Conservation (phyloP, 2,113 vertebrate species). For the Climacteris rufus region DNA sequence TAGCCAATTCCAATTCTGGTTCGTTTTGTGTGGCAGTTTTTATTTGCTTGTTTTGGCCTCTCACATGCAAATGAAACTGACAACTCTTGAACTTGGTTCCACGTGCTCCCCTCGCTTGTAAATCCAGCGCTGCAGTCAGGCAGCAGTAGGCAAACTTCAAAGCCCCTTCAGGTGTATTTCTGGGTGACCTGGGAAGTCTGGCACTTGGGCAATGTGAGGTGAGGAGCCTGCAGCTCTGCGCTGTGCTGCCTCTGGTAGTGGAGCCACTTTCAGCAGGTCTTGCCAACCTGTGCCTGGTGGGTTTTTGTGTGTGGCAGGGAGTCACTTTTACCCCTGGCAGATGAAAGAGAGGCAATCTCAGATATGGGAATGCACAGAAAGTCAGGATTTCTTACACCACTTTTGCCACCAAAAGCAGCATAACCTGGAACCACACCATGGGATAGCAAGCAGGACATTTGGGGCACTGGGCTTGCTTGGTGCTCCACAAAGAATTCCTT, state of each 20-base stretch:
- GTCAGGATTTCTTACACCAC: not conserved
- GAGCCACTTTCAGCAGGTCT: not conserved
- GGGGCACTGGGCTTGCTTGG: not conserved
- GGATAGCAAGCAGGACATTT: not conserved
- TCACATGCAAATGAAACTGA: constrained; percentile 52
- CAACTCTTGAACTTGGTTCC: constrained; percentile 11
- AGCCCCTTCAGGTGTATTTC: not conserved
- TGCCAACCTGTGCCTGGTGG: not conserved
- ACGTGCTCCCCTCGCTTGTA: not conserved
- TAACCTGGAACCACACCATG: not conserved
- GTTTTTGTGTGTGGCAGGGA: not conserved
- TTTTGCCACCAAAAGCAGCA: not conserved
- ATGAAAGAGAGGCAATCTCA: not conserved
- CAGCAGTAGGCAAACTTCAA: not conserved
- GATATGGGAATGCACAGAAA: fast-evolving
- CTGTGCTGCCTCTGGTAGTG: not conserved
- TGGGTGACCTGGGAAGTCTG: not conserved
- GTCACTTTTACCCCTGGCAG: not conserved
- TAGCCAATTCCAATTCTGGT: constrained; percentile 57
- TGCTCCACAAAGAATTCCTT: not conserved
- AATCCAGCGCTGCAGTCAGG: not conserved
- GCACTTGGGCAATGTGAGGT: not conserved
- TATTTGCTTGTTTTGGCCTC: constrained; percentile 65
- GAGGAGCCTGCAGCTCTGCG: not conserved
- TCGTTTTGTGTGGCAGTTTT: constrained; percentile 56